Conservation (phyloP, 2,888 invertebrate genomes). For the Biston betularia region DNA sequence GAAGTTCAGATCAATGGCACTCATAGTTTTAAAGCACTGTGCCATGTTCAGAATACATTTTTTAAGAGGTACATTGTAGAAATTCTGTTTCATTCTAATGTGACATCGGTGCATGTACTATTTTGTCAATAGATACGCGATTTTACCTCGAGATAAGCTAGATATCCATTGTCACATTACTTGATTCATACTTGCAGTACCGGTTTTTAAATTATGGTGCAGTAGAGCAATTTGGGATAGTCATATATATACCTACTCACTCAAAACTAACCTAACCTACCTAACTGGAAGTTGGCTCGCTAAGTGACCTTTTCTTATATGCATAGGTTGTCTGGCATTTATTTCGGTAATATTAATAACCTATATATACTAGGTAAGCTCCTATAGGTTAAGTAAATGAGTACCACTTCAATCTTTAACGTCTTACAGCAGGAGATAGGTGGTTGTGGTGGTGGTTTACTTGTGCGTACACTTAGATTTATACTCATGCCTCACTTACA, state of each 20-base stretch:
- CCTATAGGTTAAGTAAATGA: background rate
- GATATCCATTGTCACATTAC: conserved; percentile 11
- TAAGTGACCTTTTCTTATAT: conserved; percentile 30
- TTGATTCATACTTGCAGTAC: conserved; percentile 13
- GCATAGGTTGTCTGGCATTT: conserved; percentile 19
- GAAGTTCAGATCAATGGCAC: no score
- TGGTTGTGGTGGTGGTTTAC: no score
- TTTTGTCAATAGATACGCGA: background rate
- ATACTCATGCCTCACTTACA: no score
- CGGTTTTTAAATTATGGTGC: conserved; percentile 23
- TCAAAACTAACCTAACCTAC: conserved; percentile 15
- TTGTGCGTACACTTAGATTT: no score
- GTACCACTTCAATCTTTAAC: background rate
- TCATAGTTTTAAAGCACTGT: no score
- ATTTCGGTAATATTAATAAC: background rate
- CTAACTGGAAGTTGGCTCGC: conserved; percentile 16
- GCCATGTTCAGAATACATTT: no score
- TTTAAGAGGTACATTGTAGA: background rate
- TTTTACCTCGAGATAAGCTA: conserved; percentile 8
- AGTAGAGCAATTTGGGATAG: conserved; percentile 9
- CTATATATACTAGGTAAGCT: background rate
- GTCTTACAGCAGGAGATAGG: no score
- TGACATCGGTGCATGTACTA: background rate
- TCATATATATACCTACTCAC: conserved; percentile 14
- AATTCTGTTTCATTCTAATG: background rate